Evolutionary conservation across 2,113 vertebrate genomes (phyloP).

Genomic region (Coptodon bakossiorum): DNA sequence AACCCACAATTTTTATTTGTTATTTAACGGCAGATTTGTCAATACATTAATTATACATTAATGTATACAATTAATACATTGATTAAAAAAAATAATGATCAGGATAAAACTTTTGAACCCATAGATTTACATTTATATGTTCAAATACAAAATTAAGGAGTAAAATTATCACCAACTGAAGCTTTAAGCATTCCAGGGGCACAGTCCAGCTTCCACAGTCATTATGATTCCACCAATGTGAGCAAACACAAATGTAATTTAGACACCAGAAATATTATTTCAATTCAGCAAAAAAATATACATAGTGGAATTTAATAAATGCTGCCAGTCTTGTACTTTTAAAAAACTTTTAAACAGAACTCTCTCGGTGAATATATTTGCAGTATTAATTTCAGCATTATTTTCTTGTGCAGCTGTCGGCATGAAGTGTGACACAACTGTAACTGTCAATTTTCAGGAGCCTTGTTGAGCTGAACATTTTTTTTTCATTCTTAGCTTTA

Average conservation of each 20-base stretch:
- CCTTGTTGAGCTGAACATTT: not conserved
- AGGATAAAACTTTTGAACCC: not conserved
- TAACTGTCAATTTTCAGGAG: not conserved
- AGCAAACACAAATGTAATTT: not conserved
- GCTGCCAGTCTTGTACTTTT: not conserved
- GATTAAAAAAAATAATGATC: not conserved
- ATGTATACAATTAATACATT: not conserved
- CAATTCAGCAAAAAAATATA: not conserved
- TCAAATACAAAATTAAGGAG: not conserved
- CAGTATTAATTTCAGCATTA: not conserved
- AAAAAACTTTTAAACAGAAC: not conserved
- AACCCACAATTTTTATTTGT: not conserved
- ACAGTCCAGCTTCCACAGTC: not conserved
- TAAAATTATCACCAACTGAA: not conserved
- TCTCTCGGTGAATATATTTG: not conserved
- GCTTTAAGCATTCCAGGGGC: not conserved
- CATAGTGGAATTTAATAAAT: not conserved
- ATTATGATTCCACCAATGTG: not conserved
- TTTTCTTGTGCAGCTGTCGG: not conserved
- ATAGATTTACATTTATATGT: not conserved
- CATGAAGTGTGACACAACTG: not conserved
- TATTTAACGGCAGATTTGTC: not conserved
- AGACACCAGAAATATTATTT: not conserved
- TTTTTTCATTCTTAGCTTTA: not conserved
- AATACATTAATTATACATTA: not conserved